Conservation (phyloP, 2,113 vertebrate genomes). For the Neopipo cinnamomea region DNA sequence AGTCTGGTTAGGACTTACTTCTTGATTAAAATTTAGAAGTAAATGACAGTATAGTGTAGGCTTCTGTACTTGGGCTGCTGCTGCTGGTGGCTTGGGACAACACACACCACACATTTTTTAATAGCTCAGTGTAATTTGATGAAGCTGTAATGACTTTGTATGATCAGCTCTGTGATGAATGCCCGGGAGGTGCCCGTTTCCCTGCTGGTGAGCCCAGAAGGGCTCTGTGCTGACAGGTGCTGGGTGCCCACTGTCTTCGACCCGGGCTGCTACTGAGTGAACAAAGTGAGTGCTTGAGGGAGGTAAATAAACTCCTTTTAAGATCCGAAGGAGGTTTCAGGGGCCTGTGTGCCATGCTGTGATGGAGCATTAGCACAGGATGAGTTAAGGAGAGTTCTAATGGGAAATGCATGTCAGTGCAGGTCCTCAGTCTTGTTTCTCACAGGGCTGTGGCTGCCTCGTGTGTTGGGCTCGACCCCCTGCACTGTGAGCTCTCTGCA, state of each 20-base stretch:
- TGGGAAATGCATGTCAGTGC: neutral
- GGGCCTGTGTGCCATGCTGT: fast-evolving
- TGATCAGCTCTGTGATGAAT: fast-evolving
- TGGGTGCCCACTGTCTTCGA: fast-evolving
- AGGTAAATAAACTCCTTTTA: neutral
- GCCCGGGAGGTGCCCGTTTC: neutral
- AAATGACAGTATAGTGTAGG: neutral
- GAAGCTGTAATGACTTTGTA: fast-evolving
- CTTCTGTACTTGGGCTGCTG: neutral
- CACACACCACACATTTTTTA: fast-evolving
- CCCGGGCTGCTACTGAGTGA: fast-evolving
- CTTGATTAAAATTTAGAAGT: neutral
- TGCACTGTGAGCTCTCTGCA: fast-evolving
- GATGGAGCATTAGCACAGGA: neutral
- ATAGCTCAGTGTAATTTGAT: fast-evolving
- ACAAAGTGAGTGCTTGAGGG: neutral
- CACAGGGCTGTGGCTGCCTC: fast-evolving
- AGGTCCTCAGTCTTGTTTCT: neutral
- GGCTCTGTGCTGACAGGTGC: fast-evolving
- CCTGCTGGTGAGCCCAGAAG: neutral
- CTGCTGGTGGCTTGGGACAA: neutral
- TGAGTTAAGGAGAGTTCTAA: fast-evolving
- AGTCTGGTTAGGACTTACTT: neutral
- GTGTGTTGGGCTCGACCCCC: no score
- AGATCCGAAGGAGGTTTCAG: neutral